These are phyloP conservation scores for Drosophila tristis DNA, from an alignment of 1,140 invertebrate genomes.

Conservation along the genomic window DNA sequence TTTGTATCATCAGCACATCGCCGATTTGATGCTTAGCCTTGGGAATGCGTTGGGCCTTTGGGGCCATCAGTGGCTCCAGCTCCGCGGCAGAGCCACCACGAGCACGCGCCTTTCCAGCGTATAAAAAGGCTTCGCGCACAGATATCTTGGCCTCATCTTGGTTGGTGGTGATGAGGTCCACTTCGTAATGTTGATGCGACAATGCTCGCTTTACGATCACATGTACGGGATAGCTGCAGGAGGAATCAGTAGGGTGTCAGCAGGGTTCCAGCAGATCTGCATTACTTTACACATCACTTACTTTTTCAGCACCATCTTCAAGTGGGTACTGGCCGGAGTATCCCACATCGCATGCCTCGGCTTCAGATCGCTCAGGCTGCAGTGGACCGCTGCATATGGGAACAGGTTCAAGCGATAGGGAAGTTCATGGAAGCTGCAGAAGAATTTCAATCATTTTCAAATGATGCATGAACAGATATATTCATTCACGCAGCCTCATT, in stretches of 20 bases:
- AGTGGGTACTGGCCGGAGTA: conserved; percentile 35
- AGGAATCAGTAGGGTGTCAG: neutral
- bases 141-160: conserved; percentile 47
- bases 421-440: conserved; percentile 54
- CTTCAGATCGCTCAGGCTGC: conserved; percentile 57
- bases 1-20: conserved; percentile 43
- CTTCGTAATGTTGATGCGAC: conserved; percentile 23
- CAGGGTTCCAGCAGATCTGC: neutral
- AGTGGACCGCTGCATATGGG: conserved; percentile 61
- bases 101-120: conserved; percentile 60
- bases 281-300: conserved; percentile 14
- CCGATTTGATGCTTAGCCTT: conserved; percentile 4
- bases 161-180: conserved; percentile 56
- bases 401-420: conserved; percentile 23
- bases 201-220: conserved; percentile 8
- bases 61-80: conserved; percentile 9
- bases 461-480: too few relatives aligned
- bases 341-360: conserved; percentile 52
- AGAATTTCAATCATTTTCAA: neutral
- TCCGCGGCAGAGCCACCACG: neutral
- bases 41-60: conserved; percentile 12
- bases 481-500: too few relatives aligned
- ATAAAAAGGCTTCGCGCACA: conserved; percentile 73
- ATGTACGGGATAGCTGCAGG: conserved; percentile 34
- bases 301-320: conserved; percentile 60